Conservation (phyloP, 2,888 invertebrate genomes). For the Folsomia candida region DNA sequence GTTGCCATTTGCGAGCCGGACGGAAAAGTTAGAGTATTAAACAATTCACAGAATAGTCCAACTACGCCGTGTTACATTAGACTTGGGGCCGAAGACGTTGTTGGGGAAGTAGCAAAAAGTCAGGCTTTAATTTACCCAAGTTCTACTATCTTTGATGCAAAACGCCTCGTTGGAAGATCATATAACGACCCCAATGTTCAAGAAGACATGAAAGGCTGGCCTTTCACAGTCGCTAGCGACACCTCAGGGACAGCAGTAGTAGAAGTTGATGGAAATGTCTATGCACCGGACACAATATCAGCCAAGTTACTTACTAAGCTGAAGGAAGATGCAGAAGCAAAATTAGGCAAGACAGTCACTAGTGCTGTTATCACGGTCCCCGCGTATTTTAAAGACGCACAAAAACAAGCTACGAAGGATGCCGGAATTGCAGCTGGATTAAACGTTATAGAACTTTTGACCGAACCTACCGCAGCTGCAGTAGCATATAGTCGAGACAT, state of each 20-base stretch:
- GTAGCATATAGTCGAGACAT: too few relatives aligned
- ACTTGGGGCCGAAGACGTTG: constrained; percentile 68
- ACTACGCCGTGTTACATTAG: constrained; percentile 81
- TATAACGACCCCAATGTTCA: constrained; percentile 60
- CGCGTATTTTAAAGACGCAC: too few relatives aligned
- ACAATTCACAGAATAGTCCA: constrained; percentile 76
- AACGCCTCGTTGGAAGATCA: constrained; percentile 57
- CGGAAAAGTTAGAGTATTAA: constrained; percentile 76
- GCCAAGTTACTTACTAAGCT: constrained; percentile 75
- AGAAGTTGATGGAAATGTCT: constrained; percentile 62
- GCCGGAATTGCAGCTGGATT: too few relatives aligned
- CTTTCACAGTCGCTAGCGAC: constrained; percentile 58
- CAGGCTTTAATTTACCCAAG: constrained; percentile 64
- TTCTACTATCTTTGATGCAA: constrained; percentile 60
- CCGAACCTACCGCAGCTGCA: too few relatives aligned
- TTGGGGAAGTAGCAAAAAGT: constrained; percentile 82
- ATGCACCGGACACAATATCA: constrained; percentile 63
- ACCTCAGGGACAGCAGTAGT: constrained; percentile 58
- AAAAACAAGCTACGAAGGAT: too few relatives aligned
- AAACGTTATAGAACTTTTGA: too few relatives aligned
- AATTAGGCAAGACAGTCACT: too few relatives aligned
- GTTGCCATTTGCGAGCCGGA: constrained; percentile 79
- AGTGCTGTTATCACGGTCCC: too few relatives aligned
- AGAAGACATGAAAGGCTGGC: constrained; percentile 65
- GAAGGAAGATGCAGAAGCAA: constrained; percentile 87